Conservation (phyloP, 2,113 vertebrate genomes). For the Zosterops lateralis region DNA sequence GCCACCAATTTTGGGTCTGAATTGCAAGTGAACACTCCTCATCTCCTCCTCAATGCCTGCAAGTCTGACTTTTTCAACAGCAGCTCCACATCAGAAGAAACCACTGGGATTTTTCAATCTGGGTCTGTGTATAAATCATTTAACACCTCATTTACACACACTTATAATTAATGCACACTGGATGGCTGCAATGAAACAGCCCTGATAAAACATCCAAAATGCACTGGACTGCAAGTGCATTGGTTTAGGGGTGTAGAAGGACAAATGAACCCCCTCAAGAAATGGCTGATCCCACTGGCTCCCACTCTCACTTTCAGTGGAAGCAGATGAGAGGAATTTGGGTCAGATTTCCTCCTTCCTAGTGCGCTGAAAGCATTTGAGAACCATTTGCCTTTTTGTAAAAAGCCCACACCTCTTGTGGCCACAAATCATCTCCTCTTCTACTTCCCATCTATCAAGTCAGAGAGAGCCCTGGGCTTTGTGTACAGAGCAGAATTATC, state of each 20-base stretch:
- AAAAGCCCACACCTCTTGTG: background rate
- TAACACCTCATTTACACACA: slow-evolving; percentile 43
- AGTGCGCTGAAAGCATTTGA: background rate
- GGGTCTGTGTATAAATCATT: slow-evolving; percentile 64
- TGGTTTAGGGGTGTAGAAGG: background rate
- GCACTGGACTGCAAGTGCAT: background rate
- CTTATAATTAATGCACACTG: slow-evolving; percentile 47
- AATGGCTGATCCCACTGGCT: background rate
- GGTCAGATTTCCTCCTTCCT: background rate
- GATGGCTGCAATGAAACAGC: background rate
- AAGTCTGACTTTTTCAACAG: background rate
- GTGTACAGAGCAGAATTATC: background rate
- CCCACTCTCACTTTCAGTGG: background rate
- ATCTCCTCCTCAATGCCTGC: background rate
- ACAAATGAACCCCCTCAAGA: background rate
- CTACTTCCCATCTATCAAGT: background rate
- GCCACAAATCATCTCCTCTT: background rate
- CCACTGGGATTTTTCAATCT: slow-evolving; percentile 37
- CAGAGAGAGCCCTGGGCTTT: background rate
- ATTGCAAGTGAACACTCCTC: background rate
- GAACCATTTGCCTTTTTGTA: background rate
- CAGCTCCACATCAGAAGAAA: background rate
- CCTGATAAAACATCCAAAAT: background rate
- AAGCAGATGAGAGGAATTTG: background rate
- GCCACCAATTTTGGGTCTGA: background rate